These are phyloP conservation scores for Echinometra lucunter DNA, from an alignment of 53 echinoderm and acorn worm species.

Conservation along the genomic window DNA sequence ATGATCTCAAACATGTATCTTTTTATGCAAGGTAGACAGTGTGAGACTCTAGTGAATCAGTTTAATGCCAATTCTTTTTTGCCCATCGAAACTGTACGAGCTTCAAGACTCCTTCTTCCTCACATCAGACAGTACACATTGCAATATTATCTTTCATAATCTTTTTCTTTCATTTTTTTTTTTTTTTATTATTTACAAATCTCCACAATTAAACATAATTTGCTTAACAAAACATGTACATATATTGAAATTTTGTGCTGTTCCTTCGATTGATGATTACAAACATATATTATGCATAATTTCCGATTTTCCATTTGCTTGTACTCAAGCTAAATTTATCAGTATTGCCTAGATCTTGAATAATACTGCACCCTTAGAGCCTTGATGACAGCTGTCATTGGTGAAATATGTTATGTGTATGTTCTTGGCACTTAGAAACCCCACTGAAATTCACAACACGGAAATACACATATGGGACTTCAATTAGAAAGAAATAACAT, in stretches of 20 bases:
- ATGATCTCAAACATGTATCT: too few species aligned
- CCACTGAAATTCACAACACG: not conserved
- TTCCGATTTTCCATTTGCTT: not conserved
- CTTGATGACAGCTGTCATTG: too few species aligned
- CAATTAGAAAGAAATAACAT: not conserved
- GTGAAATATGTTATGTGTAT: too few species aligned
- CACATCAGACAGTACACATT: not conserved
- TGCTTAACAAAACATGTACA: not conserved
- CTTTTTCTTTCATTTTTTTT: not conserved
- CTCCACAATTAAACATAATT: not conserved
- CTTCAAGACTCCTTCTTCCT: not conserved
- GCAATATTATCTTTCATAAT: not conserved
- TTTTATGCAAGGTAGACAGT: too few species aligned
- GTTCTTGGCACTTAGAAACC: too few species aligned
- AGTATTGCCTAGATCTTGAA: too few species aligned
- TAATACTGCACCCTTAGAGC: too few species aligned
- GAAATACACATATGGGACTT: not conserved
- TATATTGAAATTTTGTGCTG: not conserved
- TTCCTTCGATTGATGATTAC: not conserved
- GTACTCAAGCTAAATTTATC: too few species aligned
- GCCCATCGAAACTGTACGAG: too few species aligned
- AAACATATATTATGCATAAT: not conserved
- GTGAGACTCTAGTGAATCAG: too few species aligned
- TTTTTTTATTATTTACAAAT: constrained; percentile 11
- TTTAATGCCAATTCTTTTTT: too few species aligned